These are phyloP conservation scores for Ophion costatus DNA, from an alignment of 2,888 invertebrate species.

Conservation along the genomic window DNA sequence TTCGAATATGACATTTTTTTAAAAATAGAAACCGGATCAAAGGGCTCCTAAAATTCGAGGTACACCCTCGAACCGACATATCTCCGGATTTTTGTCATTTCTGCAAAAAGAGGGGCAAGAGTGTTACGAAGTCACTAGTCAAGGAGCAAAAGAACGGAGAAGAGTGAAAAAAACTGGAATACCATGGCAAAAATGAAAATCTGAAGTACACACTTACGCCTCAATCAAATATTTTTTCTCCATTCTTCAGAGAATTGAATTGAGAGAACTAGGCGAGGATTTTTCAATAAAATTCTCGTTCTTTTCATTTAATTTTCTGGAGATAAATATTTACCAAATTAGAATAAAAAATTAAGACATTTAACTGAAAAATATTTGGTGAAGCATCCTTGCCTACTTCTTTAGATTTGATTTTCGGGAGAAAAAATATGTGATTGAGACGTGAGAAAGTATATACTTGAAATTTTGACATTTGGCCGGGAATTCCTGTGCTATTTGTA, in stretches of 20 bases:
- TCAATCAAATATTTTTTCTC: no score
- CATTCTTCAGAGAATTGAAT: no score
- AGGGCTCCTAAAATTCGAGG: neutral
- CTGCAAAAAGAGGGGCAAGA: neutral
- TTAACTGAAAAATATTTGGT: no score
- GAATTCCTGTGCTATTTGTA: neutral
- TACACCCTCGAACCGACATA: neutral
- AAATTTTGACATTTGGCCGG: neutral
- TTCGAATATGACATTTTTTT: conserved; percentile 12
- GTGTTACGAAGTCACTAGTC: no score
- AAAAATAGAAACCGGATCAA: conserved; percentile 2
- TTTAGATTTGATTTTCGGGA: neutral
- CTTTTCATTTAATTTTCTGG: no score
- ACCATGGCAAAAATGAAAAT: no score
- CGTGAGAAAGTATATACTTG: neutral
- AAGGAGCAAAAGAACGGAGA: no score
- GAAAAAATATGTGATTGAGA: neutral
- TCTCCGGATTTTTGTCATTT: neutral
- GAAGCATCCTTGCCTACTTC: no score
- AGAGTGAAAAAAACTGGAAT: no score
- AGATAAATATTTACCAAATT: neutral
- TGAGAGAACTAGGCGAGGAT: no score
- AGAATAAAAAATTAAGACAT: neutral
- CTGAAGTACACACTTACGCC: no score
- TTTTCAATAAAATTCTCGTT: no score